These are phyloP conservation scores for Eulithis prunata DNA, from an alignment of 2,888 invertebrate genomes.

Conservation along the genomic window DNA sequence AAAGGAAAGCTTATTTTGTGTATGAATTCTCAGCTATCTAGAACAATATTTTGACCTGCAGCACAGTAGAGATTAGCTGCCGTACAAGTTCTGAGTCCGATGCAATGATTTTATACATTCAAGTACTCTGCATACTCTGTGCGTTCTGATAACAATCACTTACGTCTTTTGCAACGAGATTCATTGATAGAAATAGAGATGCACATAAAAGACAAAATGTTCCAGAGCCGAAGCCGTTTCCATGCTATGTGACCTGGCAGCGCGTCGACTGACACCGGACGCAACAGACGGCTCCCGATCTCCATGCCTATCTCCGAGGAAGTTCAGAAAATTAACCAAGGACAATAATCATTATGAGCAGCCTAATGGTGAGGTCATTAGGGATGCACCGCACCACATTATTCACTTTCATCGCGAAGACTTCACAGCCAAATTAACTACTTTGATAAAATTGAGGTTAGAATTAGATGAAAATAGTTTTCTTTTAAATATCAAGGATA, in stretches of 20 bases:
- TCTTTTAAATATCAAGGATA: neutral
- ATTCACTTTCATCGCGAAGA: neutral
- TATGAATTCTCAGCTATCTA: too few relatives aligned
- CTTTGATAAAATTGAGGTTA: too few relatives aligned
- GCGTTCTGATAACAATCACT: too few relatives aligned
- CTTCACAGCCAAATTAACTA: neutral
- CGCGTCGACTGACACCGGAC: constrained; percentile 88
- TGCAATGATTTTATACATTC: too few relatives aligned
- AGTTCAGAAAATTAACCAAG: constrained; percentile 83
- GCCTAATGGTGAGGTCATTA: constrained; percentile 66
- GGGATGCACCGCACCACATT: neutral
- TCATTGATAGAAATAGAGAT: too few relatives aligned
- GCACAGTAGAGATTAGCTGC: too few relatives aligned
- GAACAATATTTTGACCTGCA: too few relatives aligned
- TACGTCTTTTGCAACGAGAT: too few relatives aligned
- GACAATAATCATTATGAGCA: constrained; percentile 82
- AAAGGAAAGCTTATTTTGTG: too few relatives aligned
- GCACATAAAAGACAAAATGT: neutral
- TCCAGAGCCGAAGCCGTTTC: constrained; percentile 92
- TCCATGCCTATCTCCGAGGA: constrained; percentile 86
- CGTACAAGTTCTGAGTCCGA: too few relatives aligned
- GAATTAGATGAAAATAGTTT: neutral
- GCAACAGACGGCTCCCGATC: constrained; percentile 79
- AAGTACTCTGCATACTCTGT: too few relatives aligned
- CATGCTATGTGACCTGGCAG: constrained; percentile 92